Conservation (phyloP, 2,797 vertebrate genomes). For the Rhinichthys osculus region DNA sequence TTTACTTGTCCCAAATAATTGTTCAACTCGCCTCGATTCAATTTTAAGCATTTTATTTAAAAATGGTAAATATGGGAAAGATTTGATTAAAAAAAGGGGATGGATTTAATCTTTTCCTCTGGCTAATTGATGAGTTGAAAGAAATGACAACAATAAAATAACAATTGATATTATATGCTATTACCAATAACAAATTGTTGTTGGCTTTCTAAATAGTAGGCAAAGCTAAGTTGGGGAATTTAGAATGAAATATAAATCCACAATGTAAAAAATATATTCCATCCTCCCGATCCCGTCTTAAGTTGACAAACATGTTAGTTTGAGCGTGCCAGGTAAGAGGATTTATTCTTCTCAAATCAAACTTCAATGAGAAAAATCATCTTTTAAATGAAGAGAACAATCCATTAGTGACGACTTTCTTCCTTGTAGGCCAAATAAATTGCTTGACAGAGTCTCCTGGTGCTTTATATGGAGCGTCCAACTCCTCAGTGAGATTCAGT, state of each 20-base stretch:
- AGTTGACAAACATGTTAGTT: slow-evolving; percentile 41
- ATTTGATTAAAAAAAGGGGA: background rate
- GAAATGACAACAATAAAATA: background rate
- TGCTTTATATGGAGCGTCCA: slow-evolving; percentile 18
- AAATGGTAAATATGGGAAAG: background rate
- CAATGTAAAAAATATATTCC: slow-evolving; percentile 67
- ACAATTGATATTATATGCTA: background rate
- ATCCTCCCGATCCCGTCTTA: slow-evolving; percentile 65
- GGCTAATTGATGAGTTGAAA: background rate
- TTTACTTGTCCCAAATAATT: background rate
- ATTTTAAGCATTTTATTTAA: background rate
- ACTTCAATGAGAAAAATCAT: slow-evolving; percentile 35
- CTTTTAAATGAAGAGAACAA: slow-evolving; percentile 22
- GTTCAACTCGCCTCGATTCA: background rate
- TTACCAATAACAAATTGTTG: background rate
- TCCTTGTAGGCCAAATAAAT: slow-evolving; percentile 16
- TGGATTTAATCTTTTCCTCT: background rate
- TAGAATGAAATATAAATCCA: background rate
- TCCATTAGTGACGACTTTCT: slow-evolving; percentile 56
- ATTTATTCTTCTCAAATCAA: slow-evolving; percentile 57
- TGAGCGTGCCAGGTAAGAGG: slow-evolving; percentile 59
- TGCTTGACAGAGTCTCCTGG: slow-evolving; percentile 32
- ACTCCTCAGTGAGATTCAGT: slow-evolving; percentile 29
- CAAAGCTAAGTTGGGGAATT: background rate
- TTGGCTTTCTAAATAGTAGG: background rate